Percentiles rank a stretch among this genome's conserved stretches.
phyloP scores from a whole-genome alignment of 2,888 invertebrate genomes.

The Zaprionus lineosus region DNA sequence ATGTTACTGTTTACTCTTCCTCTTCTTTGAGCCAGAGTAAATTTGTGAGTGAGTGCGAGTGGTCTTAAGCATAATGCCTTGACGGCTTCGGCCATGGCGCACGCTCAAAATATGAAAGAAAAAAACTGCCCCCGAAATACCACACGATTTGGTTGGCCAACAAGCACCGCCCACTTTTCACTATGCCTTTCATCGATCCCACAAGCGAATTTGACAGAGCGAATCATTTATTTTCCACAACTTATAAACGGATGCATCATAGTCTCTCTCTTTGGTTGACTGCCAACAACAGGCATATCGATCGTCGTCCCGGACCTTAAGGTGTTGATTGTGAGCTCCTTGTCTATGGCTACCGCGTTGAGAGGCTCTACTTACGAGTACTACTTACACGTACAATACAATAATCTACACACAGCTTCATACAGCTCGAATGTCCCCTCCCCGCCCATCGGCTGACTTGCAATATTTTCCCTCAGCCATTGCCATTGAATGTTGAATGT shows the following conservation, averaged over 20 bases:
- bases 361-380: conserved; percentile 21
- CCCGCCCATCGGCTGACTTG: conserved; percentile 77
- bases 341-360: conserved; percentile 52
- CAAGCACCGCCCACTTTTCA: conserved; percentile 72
- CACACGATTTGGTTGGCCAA: conserved; percentile 42
- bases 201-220: conserved; percentile 36
- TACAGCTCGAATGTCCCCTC: conserved; percentile 39
- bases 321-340: conserved; percentile 29
- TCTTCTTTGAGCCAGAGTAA: conserved; percentile 9
- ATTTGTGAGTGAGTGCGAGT: conserved; percentile 10
- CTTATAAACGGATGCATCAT: conserved; percentile 37
- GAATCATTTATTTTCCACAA: conserved; percentile 60
- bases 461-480: conserved; percentile 62
- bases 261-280: conserved; percentile 24
- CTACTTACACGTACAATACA: conserved; percentile 2
- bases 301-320: conserved; percentile 40
- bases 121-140: conserved; percentile 43
- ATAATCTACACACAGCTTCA: background rate
- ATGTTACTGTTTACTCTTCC: no score
- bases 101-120: conserved; percentile 58
- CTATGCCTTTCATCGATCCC: conserved; percentile 69
- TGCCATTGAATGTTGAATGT: no score
- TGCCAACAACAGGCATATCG: conserved; percentile 29
- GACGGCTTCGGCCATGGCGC: conserved; percentile 59
- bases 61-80: conserved; percentile 17